Evolutionary conservation across 1,140 invertebrate species (phyloP).

Genomic region (Eriosoma lanigerum): DNA sequence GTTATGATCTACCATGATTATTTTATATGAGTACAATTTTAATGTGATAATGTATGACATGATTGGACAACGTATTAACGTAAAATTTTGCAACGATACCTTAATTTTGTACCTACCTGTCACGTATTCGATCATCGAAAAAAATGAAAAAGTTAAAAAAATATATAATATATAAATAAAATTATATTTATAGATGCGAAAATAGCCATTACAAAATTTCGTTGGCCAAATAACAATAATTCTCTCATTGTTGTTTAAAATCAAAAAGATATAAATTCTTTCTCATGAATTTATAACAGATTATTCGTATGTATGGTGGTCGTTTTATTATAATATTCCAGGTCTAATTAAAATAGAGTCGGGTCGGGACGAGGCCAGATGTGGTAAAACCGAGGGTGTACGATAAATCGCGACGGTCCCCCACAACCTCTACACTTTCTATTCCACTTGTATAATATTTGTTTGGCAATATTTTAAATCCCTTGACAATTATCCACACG

Average conservation of each 20-base stretch:
- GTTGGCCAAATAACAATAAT: not conserved
- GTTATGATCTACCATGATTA: too few relatives aligned
- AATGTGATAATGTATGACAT: too few relatives aligned
- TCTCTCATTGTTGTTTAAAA: not conserved
- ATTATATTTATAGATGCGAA: not conserved
- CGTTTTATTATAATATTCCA: slow-evolving; percentile 18
- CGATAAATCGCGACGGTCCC: slow-evolving; percentile 35
- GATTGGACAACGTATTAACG: too few relatives aligned
- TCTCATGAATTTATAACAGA: not conserved
- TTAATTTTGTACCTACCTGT: too few relatives aligned
- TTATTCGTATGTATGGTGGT: not conserved
- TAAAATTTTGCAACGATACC: too few relatives aligned
- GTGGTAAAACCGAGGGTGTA: slow-evolving; percentile 14
- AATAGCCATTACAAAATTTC: not conserved
- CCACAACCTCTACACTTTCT: slow-evolving; percentile 15
- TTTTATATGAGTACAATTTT: too few relatives aligned
- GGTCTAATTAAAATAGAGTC: slow-evolving; percentile 47
- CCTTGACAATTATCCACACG: slow-evolving; percentile 39
- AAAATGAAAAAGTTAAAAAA: too few relatives aligned
- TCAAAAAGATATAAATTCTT: slow-evolving; percentile 12
- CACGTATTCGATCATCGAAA: too few relatives aligned
- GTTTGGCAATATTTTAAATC: slow-evolving; percentile 49
- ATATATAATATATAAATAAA: too few relatives aligned
- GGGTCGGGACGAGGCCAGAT: slow-evolving; percentile 33
- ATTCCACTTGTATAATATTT: slow-evolving; percentile 23